These are phyloP conservation scores for Etheostoma nigrum DNA, from an alignment of 2,797 vertebrate species.

Conservation along the genomic window DNA sequence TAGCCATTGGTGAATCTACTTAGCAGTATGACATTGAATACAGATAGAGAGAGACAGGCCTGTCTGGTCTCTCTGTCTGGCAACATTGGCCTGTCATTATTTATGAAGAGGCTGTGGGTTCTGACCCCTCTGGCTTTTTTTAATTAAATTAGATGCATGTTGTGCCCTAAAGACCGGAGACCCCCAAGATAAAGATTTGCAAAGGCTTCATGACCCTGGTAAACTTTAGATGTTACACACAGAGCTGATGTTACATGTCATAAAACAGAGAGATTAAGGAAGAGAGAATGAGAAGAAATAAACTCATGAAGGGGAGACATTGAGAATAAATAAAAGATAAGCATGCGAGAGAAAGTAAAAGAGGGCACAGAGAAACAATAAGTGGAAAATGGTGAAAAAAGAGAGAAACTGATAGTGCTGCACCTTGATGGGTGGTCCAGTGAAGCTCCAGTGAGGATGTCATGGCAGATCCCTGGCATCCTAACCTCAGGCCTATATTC, in stretches of 20 bases:
- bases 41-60: slow-evolving; percentile 59
- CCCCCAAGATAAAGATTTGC: slow-evolving; percentile 32
- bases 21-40: slow-evolving; percentile 50
- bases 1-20: slow-evolving; percentile 53
- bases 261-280: slow-evolving; percentile 10
- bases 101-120: slow-evolving; percentile 46
- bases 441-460: slow-evolving; percentile 22
- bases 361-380: not conserved
- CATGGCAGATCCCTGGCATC: slow-evolving; percentile 11
- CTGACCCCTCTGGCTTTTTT: slow-evolving; percentile 52
- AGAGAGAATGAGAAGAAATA: not conserved
- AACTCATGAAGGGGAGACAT: not conserved
- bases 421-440: not conserved
- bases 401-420: not conserved
- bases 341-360: not conserved
- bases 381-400: not conserved
- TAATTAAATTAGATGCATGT: slow-evolving; percentile 62
- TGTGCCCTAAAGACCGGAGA: slow-evolving; percentile 40
- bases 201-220: slow-evolving; percentile 26
- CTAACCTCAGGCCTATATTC: slow-evolving; percentile 31
- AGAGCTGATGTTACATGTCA: not conserved
- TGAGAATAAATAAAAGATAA: not conserved
- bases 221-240: slow-evolving; percentile 17
- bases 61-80: slow-evolving; percentile 52
- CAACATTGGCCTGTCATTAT: slow-evolving; percentile 49